phyloP scores from a whole-genome alignment of 2,888 invertebrate genomes.

The Stenchaetothrips biformis region DNA sequence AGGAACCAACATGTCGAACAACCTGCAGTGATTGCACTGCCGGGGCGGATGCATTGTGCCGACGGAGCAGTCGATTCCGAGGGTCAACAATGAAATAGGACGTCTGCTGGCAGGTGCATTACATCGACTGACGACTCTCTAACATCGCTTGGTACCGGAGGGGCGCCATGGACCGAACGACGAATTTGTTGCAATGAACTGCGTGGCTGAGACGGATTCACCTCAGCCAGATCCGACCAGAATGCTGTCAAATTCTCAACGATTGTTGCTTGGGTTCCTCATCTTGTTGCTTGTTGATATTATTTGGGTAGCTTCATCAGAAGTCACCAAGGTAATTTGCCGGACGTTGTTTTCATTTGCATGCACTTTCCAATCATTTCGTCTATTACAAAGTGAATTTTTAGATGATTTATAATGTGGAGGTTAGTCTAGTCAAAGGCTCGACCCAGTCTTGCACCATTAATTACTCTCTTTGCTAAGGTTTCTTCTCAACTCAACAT shows the following conservation, averaged over 20 bases:
- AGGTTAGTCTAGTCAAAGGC: neutral
- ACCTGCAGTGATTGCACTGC: too few relatives aligned
- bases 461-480: neutral
- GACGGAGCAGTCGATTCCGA: neutral
- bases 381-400: neutral
- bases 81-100: neutral
- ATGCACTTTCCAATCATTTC: slow-evolving; percentile 27
- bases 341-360: slow-evolving; percentile 11
- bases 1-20: too few relatives aligned
- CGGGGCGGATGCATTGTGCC: too few relatives aligned
- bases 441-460: neutral
- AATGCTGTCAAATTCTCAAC: slow-evolving; percentile 61
- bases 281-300: slow-evolving; percentile 86
- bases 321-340: slow-evolving; percentile 78
- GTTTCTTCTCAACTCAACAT: neutral
- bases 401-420: neutral
- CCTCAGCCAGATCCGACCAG: slow-evolving; percentile 31
- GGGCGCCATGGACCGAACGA: too few relatives aligned
- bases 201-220: too few relatives aligned
- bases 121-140: too few relatives aligned
- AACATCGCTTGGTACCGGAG: too few relatives aligned
- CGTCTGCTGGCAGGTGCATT: neutral
- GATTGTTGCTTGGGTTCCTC: slow-evolving; percentile 76
- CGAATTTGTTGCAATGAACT: too few relatives aligned
- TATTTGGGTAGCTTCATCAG: slow-evolving; percentile 93